Percentiles rank a stretch among this genome's conserved stretches.
These are phyloP conservation scores for Autographa gamma DNA, from an alignment of 2,888 invertebrate species.

Conservation along the genomic window DNA sequence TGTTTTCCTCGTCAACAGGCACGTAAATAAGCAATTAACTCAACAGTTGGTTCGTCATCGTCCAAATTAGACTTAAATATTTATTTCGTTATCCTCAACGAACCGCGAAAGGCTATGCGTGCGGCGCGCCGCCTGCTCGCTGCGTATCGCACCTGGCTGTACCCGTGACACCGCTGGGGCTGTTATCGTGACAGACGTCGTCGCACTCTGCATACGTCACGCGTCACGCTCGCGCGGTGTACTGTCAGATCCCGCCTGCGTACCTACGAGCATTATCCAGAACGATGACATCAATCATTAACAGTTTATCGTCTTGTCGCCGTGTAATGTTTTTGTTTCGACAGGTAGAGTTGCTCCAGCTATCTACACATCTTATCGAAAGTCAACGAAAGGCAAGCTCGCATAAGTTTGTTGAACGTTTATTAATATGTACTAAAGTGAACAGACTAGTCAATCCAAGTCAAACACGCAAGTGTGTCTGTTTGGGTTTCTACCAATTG, in stretches of 20 bases:
- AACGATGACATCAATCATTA: conserved; percentile 5
- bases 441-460: no score
- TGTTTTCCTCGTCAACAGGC: conserved; percentile 37
- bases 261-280: not conserved
- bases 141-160: not conserved
- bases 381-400: not conserved
- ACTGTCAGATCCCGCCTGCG: not conserved
- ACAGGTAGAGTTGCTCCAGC: not conserved
- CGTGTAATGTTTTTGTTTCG: not conserved
- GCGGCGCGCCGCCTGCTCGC: conserved; percentile 7
- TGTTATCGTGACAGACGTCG: not conserved
- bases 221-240: not conserved
- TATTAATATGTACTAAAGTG: no score
- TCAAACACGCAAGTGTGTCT: no score
- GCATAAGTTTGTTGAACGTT: not conserved
- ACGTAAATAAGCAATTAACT: conserved; percentile 25
- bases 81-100: conserved; percentile 30
- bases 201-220: not conserved
- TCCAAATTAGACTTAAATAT: conserved; percentile 21
- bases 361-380: not conserved
- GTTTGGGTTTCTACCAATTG: no score
- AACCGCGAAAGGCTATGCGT: conserved; percentile 9
- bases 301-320: not conserved
- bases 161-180: not conserved
- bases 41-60: conserved; percentile 22